A percentile compares a stretch with the other conserved stretches of the same genome.
These are phyloP conservation scores for Pissodes strobi DNA, from an alignment of 1,140 invertebrate genomes.

Conservation along the genomic window DNA sequence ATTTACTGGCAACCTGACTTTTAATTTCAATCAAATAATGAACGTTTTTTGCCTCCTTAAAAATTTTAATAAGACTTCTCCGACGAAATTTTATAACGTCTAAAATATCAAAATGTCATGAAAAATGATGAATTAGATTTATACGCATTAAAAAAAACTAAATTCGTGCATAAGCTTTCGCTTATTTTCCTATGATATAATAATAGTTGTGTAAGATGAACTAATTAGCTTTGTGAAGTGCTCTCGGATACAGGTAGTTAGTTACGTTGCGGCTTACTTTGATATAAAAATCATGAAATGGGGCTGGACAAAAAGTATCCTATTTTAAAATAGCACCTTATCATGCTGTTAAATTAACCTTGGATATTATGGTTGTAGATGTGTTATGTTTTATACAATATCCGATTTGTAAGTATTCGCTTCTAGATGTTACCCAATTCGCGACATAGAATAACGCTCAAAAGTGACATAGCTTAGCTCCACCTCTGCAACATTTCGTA, in stretches of 20 bases:
- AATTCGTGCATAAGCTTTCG: conserved; percentile 7
- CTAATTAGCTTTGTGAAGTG: conserved; percentile 15
- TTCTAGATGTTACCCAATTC: too few species aligned
- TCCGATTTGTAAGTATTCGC: too few species aligned
- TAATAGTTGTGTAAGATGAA: conserved; percentile 14
- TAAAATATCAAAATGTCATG: conserved; percentile 15
- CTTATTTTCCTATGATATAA: conserved; percentile 12
- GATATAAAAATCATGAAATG: too few species aligned
- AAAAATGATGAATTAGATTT: conserved; percentile 13
- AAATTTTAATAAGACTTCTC: conserved; percentile 10
- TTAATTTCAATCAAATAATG: conserved; percentile 16
- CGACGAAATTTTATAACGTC: conserved; percentile 22
- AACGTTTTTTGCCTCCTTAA: too few species aligned
- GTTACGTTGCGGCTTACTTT: not conserved
- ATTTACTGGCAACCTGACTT: conserved; percentile 21
- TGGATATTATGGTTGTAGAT: too few species aligned
- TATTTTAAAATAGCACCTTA: too few species aligned
- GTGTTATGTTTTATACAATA: too few species aligned
- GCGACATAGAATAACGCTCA: too few species aligned
- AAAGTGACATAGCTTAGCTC: too few species aligned
- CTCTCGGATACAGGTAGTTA: not conserved
- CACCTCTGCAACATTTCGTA: too few species aligned
- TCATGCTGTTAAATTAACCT: too few species aligned
- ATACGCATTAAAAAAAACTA: conserved; percentile 6
- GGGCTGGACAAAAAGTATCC: too few species aligned